phyloP scores from a whole-genome alignment of 2,888 invertebrate genomes.

The Lithophane ornitopus region DNA sequence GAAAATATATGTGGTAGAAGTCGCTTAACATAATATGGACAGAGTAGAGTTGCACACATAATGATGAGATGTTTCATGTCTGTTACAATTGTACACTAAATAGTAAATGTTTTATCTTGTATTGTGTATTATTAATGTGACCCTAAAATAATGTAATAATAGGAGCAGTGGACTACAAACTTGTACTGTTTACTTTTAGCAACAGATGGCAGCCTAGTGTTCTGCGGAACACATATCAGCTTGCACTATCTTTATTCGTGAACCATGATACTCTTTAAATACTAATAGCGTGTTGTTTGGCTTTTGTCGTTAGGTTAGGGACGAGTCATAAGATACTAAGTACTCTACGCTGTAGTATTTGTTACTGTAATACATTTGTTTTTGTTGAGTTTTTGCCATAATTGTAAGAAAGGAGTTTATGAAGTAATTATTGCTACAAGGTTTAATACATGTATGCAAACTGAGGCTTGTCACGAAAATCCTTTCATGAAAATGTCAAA shows the following conservation, averaged over 20 bases:
- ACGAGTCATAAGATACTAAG: constrained; percentile 82
- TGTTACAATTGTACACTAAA: constrained; percentile 82
- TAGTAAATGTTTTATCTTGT: constrained; percentile 87
- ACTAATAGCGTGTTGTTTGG: constrained; percentile 85
- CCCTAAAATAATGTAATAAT: constrained; percentile 71
- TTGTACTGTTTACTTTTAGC: constrained; percentile 63
- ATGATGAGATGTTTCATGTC: constrained; percentile 79
- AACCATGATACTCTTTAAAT: constrained; percentile 75
- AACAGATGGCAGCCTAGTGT: constrained; percentile 48
- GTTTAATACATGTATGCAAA: constrained; percentile 87
- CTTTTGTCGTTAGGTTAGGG: constrained; percentile 89
- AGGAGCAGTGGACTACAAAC: constrained; percentile 61
- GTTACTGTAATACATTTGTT: constrained; percentile 86
- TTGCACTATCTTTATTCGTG: constrained; percentile 65
- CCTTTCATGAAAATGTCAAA: constrained; percentile 89
- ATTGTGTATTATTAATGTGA: constrained; percentile 87
- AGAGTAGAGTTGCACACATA: constrained; percentile 85
- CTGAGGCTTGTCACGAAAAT: constrained; percentile 89
- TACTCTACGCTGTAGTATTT: constrained; percentile 84
- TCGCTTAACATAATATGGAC: constrained; percentile 81
- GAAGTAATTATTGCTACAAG: constrained; percentile 86
- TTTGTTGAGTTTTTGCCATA: constrained; percentile 89
- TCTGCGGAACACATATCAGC: constrained; percentile 62
- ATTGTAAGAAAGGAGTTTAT: constrained; percentile 88
- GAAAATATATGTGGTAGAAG: constrained; percentile 85